Evolutionary conservation across 2,888 invertebrate species (phyloP).

Genomic region (Actias luna): DNA sequence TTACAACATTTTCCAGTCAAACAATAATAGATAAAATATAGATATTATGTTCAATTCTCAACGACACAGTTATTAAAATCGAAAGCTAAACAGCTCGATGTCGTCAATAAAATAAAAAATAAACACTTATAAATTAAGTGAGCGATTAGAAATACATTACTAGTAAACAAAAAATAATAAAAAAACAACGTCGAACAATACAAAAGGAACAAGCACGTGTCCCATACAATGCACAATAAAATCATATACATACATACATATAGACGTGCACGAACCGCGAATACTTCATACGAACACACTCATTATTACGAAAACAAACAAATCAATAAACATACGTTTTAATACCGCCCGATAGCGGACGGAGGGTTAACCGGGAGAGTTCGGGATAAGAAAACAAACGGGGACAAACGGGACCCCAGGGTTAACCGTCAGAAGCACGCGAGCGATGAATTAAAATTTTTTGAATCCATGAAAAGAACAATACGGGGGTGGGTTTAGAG

Average conservation of each 20-base stretch:
- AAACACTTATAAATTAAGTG: neutral
- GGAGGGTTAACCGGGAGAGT: slow-evolving; percentile 5
- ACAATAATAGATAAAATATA: neutral
- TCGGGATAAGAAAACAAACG: slow-evolving; percentile 20
- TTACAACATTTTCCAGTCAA: neutral
- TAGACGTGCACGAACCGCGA: slow-evolving; percentile 10
- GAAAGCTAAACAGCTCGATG: neutral
- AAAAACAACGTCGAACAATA: slow-evolving; percentile 6
- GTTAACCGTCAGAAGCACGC: slow-evolving; percentile 20
- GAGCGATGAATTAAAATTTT: slow-evolving; percentile 20
- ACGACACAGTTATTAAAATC: too few relatives aligned
- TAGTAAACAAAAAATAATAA: too few relatives aligned
- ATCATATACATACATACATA: slow-evolving; percentile 5
- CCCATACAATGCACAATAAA: slow-evolving; percentile 6
- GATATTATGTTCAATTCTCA: too few relatives aligned
- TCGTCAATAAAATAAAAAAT: neutral
- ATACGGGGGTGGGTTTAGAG: slow-evolving; percentile 13
- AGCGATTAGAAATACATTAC: slow-evolving; percentile 2
- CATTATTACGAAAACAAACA: slow-evolving; percentile 23
- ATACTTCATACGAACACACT: slow-evolving; percentile 18
- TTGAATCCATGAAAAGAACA: slow-evolving; percentile 26
- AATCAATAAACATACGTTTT: slow-evolving; percentile 26
- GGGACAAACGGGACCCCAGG: slow-evolving; percentile 14
- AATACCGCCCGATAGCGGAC: neutral
- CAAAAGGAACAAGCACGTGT: slow-evolving; percentile 3